Percentiles rank a stretch among this genome's conserved stretches.
Evolutionary conservation across 2,113 vertebrate genomes (phyloP).

Genomic region (Larimichthys polyactis): DNA sequence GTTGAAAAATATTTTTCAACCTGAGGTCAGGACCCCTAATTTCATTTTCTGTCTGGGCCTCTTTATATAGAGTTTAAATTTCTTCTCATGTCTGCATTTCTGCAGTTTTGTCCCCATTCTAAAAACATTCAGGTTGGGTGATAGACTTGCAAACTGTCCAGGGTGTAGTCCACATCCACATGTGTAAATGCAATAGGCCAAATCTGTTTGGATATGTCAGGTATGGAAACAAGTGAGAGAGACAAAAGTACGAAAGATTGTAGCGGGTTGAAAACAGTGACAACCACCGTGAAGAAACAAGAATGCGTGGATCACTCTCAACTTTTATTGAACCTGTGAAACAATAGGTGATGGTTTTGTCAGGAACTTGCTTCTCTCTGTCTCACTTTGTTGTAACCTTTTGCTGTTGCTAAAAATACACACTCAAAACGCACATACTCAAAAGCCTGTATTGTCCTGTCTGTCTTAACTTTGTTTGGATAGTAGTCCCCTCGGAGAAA

Average conservation of each 20-base stretch:
- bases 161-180: background rate
- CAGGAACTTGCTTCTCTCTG: conserved; percentile 12
- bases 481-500: conserved; percentile 20
- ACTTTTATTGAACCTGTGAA: conserved; percentile 40
- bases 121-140: background rate
- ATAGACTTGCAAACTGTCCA: background rate
- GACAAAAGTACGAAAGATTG: conserved; percentile 21
- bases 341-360: conserved; percentile 21
- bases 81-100: background rate
- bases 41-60: background rate
- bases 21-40: conserved; percentile 6
- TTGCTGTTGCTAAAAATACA: conserved; percentile 61
- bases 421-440: background rate
- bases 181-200: background rate
- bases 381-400: background rate
- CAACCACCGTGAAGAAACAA: conserved; percentile 34
- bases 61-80: background rate
- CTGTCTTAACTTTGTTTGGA: conserved; percentile 14
- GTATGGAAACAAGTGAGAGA: conserved; percentile 20
- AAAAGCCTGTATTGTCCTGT: conserved; percentile 23
- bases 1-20: conserved; percentile 12
- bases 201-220: conserved; percentile 20
- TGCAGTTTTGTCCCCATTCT: background rate
- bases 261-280: conserved; percentile 21
- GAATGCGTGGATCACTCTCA: conserved; percentile 35